phyloP scores from a whole-genome alignment of 2,113 vertebrate genomes.

The Phrynosoma blainvillii region DNA sequence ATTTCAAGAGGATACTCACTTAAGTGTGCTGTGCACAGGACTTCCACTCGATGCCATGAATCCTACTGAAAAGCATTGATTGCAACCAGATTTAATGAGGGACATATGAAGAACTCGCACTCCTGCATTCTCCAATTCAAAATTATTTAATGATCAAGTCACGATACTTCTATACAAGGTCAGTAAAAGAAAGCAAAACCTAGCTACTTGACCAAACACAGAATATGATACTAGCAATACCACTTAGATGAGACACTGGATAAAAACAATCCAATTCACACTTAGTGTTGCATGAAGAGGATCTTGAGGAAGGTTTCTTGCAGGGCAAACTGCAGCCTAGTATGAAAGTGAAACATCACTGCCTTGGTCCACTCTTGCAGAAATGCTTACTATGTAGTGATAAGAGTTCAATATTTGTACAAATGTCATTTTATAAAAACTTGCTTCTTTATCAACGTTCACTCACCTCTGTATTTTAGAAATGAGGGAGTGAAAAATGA shows the following conservation, averaged over 20 bases:
- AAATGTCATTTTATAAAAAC: slow-evolving; percentile 52
- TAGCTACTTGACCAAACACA: slow-evolving; percentile 55
- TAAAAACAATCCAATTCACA: slow-evolving; percentile 59
- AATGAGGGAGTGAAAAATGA: slow-evolving; percentile 43
- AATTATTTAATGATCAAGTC: slow-evolving; percentile 67
- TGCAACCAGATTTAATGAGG: slow-evolving; percentile 41
- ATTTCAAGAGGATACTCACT: slow-evolving; percentile 42
- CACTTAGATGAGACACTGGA: slow-evolving; percentile 53
- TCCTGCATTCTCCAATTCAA: slow-evolving; percentile 66
- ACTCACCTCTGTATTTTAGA: slow-evolving; percentile 60
- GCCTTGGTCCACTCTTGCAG: slow-evolving; percentile 56
- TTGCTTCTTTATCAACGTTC: slow-evolving; percentile 60
- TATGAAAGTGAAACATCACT: slow-evolving; percentile 31
- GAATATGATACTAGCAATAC: slow-evolving; percentile 63
- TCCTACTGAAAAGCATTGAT: slow-evolving; percentile 39
- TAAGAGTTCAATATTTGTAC: slow-evolving; percentile 50
- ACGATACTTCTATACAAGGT: slow-evolving; percentile 62
- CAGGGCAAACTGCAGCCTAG: slow-evolving; percentile 59
- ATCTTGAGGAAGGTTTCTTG: slow-evolving; percentile 46
- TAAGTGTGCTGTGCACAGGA: slow-evolving; percentile 50
- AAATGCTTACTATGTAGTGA: slow-evolving; percentile 45
- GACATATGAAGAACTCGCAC: slow-evolving; percentile 55
- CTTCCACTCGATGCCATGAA: slow-evolving; percentile 45
- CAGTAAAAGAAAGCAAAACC: slow-evolving; percentile 61
- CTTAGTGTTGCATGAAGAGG: slow-evolving; percentile 52